A percentile compares a stretch with the other conserved stretches of the same genome.
phyloP scores from a whole-genome alignment of 2,113 vertebrate genomes.

The Dasyurus viverrinus region DNA sequence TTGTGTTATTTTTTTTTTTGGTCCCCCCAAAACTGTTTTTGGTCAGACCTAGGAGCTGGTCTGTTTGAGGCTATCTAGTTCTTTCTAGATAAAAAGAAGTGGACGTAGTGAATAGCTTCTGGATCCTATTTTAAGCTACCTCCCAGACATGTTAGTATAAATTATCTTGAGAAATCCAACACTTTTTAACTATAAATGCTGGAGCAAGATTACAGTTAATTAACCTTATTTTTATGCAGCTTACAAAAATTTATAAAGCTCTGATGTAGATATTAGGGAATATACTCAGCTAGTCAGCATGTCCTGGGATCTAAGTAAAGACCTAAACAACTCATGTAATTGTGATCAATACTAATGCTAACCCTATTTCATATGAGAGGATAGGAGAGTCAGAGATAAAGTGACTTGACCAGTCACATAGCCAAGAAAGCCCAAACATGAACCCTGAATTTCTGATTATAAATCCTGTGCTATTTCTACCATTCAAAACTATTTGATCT shows the following conservation, averaged over 20 bases:
- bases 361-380: neutral
- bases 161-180: neutral
- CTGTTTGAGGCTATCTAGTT: neutral
- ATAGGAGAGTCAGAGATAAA: neutral
- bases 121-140: neutral
- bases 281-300: neutral
- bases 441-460: neutral
- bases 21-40: neutral
- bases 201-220: neutral
- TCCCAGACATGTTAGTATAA: neutral
- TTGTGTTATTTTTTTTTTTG: neutral
- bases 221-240: neutral
- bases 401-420: neutral
- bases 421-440: neutral
- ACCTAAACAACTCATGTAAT: neutral
- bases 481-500: neutral
- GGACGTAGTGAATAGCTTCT: neutral
- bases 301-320: neutral
- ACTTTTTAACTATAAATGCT: neutral
- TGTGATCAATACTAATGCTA: neutral
- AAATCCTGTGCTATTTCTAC: neutral
- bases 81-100: neutral
- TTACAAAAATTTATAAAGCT: neutral
- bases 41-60: neutral
- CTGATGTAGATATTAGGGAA: neutral